phyloP scores from a whole-genome alignment of 2,888 invertebrate genomes.

The Sphaeridia pumilis region DNA sequence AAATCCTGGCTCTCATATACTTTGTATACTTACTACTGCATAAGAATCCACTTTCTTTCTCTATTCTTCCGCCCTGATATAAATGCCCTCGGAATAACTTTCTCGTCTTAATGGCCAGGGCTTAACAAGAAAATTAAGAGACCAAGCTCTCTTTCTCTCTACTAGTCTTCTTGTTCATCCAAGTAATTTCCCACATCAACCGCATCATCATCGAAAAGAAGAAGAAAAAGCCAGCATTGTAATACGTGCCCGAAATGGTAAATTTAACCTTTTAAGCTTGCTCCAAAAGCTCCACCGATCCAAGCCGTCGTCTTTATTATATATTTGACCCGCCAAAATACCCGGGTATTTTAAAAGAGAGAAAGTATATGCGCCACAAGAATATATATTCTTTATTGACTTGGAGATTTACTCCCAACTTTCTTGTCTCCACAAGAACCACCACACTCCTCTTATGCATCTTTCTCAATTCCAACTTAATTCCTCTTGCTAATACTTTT shows the following conservation, averaged over 20 bases:
- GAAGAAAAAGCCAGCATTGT: too few relatives aligned
- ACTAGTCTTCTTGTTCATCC: not conserved
- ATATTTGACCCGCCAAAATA: too few relatives aligned
- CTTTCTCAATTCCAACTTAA: slow-evolving; percentile 24
- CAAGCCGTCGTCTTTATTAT: too few relatives aligned
- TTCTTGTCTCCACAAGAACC: slow-evolving; percentile 6
- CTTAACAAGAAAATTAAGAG: slow-evolving; percentile 3
- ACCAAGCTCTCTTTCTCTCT: not conserved
- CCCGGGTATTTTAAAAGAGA: too few relatives aligned
- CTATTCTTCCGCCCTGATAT: too few relatives aligned
- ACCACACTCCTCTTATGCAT: slow-evolving; percentile 19
- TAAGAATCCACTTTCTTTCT: not conserved
- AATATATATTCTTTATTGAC: slow-evolving; percentile 24
- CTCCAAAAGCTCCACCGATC: too few relatives aligned
- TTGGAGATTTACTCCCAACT: slow-evolving; percentile 26
- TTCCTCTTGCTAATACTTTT: slow-evolving; percentile 31
- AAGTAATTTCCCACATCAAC: too few relatives aligned
- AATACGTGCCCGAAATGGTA: too few relatives aligned
- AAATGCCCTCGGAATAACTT: slow-evolving; percentile 2
- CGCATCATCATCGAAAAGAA: too few relatives aligned
- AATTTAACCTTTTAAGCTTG: too few relatives aligned
- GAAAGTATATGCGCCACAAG: not conserved
- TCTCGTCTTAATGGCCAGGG: not conserved
- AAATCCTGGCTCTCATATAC: too few relatives aligned
- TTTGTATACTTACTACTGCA: too few relatives aligned